These are phyloP conservation scores for Toxonevra muliebris DNA, from an alignment of 2,888 invertebrate species.

Conservation along the genomic window DNA sequence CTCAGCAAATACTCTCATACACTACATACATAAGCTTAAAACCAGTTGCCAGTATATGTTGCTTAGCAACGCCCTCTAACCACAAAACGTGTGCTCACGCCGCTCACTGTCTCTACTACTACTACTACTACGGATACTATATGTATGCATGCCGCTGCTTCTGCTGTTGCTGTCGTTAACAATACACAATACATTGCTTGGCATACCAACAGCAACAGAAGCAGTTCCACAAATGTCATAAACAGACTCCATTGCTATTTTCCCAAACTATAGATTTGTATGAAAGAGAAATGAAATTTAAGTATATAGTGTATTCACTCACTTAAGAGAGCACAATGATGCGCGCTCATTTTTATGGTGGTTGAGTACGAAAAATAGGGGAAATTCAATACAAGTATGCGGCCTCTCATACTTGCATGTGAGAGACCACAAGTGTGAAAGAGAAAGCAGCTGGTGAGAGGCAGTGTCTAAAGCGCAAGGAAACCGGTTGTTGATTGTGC, in stretches of 20 bases:
- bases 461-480: too few species aligned
- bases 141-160: constrained; percentile 11
- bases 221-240: constrained; percentile 52
- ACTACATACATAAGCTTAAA: constrained; percentile 13
- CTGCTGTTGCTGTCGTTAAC: constrained; percentile 23
- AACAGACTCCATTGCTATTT: constrained; percentile 62
- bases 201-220: constrained; percentile 24
- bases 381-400: too few species aligned
- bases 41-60: constrained; percentile 54
- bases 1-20: constrained; percentile 26
- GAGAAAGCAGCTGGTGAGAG: too few species aligned
- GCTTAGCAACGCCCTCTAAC: constrained; percentile 65
- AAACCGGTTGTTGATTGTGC: constrained; percentile 16
- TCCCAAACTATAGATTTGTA: constrained; percentile 11
- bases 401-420: too few species aligned
- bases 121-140: background rate
- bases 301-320: too few species aligned
- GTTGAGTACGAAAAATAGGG: too few species aligned
- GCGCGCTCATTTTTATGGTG: too few species aligned
- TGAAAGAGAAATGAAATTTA: too few species aligned
- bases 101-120: background rate
- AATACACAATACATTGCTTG: constrained; percentile 6
- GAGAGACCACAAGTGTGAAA: too few species aligned
- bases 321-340: too few species aligned
- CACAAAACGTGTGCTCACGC: constrained; percentile 39